Evolutionary conservation across 2,888 invertebrate genomes (phyloP).

Genomic region (Cremastinae sp.): DNA sequence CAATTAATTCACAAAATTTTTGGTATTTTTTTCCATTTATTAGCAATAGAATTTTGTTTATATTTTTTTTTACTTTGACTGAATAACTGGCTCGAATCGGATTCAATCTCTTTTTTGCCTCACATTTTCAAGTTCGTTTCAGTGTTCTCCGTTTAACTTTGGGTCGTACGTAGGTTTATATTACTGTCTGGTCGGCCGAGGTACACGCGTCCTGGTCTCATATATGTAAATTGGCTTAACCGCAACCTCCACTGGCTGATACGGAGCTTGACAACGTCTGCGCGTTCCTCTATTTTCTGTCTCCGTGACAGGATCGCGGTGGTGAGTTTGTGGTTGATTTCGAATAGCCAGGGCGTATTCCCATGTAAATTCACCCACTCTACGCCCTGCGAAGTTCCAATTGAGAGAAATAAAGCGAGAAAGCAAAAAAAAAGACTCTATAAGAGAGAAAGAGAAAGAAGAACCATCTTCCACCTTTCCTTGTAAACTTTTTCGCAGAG

Average conservation of each 20-base stretch:
- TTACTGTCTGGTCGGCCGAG: neutral
- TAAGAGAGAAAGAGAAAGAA: slow-evolving; percentile 3
- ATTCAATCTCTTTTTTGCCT: too few species aligned
- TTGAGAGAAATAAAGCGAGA: neutral
- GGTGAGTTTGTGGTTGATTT: slow-evolving; percentile 44
- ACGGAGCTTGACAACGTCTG: slow-evolving; percentile 12
- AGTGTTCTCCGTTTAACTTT: neutral
- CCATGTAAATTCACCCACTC: slow-evolving; percentile 45
- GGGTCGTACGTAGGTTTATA: neutral
- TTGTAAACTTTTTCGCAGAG: too few species aligned
- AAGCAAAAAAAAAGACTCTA: slow-evolving; percentile 5
- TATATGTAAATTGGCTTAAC: slow-evolving; percentile 50
- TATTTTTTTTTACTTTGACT: too few species aligned
- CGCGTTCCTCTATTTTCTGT: slow-evolving; percentile 6
- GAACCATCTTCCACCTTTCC: neutral
- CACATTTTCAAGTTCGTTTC: too few species aligned
- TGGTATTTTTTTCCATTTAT: too few species aligned
- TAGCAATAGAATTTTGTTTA: too few species aligned
- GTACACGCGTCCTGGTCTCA: slow-evolving; percentile 24
- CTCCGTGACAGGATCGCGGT: slow-evolving; percentile 34
- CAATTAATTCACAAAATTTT: too few species aligned
- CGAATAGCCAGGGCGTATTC: slow-evolving; percentile 38
- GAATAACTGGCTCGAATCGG: too few species aligned
- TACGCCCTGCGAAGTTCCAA: slow-evolving; percentile 4
- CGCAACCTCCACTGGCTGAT: slow-evolving; percentile 24